Evolutionary conservation across 92 coral and sea anemone genomes (phyloP), one percentile per base, ranked within the genome.

Genomic region (Porites lobata): DNA sequence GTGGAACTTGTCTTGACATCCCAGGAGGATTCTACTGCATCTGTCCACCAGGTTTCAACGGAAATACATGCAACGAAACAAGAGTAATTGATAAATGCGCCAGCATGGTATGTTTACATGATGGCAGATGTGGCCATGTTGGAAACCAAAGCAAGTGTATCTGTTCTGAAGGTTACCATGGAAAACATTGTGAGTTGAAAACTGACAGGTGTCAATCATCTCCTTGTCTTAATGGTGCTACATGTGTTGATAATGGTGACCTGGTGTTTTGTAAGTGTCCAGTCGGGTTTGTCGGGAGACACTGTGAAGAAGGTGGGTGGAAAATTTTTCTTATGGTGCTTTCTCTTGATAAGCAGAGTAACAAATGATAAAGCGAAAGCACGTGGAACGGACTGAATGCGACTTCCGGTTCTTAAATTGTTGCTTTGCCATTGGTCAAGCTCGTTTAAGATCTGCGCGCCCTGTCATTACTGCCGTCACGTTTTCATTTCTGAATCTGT

Each of bases 171-270:
- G 96, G 96, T 51, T 95, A 93, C 96, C 77, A 85, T 88, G 96
- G 98, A 4, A 54, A 85, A 69, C 86, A 86, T 78, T 93, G 98
- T 82, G 86, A 89, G 67, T 62, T 78, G 66, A 86, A 65, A 52
- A 85, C 61, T 81, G 94, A 90, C 93, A 88, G 92, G 83, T 95
- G 98, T 63, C 94, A 93, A 47, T 88, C 93, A 88, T 80, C 86
- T 50, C 90, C 98, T 38, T 95, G 98, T 78, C 64, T 26, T 66
- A 92, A 93, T 75, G 91, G 92, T 21, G 96, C 91, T 72, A 95
- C 90, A 61, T 95, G 98, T 67, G 64, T 93, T 66, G 90, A 89
- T 77, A 91, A 91, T 69, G 98, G 93, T 1, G 85, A 78, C 67
- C 2, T 62, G 5, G 51, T 70, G 77, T 91, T 87, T 85, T 95